phyloP scores from a whole-genome alignment of 2,888 invertebrate species.

The Andrena bucephala region DNA sequence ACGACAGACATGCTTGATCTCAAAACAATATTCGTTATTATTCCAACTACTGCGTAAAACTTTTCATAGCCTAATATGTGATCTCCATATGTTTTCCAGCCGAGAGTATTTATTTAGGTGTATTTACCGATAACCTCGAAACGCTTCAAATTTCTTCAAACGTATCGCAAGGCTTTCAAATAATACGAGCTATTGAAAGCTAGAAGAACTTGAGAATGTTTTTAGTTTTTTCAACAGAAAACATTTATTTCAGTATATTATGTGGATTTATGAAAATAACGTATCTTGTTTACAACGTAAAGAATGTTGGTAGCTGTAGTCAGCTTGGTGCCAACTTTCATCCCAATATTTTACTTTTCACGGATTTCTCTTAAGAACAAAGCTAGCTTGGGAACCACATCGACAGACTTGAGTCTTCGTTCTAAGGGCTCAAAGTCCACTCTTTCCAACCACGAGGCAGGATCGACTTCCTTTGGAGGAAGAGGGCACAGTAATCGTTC shows the following conservation, averaged over 20 bases:
- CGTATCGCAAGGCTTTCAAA: no score
- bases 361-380: slow-evolving; percentile 76
- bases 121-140: no score
- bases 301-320: neutral
- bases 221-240: no score
- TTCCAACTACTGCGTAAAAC: no score
- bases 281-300: neutral
- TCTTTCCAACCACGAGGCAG: slow-evolving; percentile 84
- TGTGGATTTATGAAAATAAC: neutral
- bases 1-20: neutral
- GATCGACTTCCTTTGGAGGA: slow-evolving; percentile 88
- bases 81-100: no score
- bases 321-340: neutral
- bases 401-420: slow-evolving; percentile 68
- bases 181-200: no score
- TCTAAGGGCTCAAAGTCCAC: slow-evolving; percentile 81
- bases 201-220: no score
- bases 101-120: no score
- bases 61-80: no score
- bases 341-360: slow-evolving; percentile 37
- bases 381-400: slow-evolving; percentile 68
- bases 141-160: no score
- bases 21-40: no score
- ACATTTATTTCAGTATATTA: no score
- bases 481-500: slow-evolving; percentile 90